phyloP scores from a whole-genome alignment of 2,113 vertebrate species.

The Carassius carassius region DNA sequence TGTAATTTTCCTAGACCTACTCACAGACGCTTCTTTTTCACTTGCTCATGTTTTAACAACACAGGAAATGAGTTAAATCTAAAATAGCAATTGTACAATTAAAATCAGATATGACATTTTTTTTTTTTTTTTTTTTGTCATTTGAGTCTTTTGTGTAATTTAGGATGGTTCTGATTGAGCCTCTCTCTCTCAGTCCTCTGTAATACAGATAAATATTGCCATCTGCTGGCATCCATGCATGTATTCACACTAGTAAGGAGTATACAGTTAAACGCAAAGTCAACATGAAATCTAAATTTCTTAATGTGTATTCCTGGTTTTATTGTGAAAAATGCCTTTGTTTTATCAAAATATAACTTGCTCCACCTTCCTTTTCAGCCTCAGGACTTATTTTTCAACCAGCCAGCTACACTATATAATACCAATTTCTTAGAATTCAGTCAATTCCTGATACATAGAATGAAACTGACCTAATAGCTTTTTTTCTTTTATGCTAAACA shows the following conservation, averaged over 20 bases:
- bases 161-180: background rate
- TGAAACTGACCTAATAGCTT: too few relatives aligned
- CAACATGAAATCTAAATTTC: background rate
- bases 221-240: slow-evolving; percentile 17
- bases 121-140: background rate
- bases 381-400: too few relatives aligned
- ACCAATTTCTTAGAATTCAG: too few relatives aligned
- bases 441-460: too few relatives aligned
- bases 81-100: background rate
- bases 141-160: slow-evolving; percentile 12
- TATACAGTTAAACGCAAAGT: background rate
- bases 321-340: background rate
- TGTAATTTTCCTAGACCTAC: background rate
- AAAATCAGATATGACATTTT: background rate
- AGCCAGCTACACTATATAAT: too few relatives aligned
- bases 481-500: too few relatives aligned
- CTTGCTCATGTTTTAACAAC: background rate
- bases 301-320: background rate
- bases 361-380: too few relatives aligned
- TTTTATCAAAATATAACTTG: too few relatives aligned
- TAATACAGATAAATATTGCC: slow-evolving; percentile 37
- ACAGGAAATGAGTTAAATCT: background rate
- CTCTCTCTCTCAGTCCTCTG: background rate
- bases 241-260: background rate
- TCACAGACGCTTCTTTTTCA: background rate